Percentiles rank a stretch among this genome's conserved stretches.
Evolutionary conservation across 2,888 invertebrate species (phyloP).

Genomic region (Tinea semifulvella): DNA sequence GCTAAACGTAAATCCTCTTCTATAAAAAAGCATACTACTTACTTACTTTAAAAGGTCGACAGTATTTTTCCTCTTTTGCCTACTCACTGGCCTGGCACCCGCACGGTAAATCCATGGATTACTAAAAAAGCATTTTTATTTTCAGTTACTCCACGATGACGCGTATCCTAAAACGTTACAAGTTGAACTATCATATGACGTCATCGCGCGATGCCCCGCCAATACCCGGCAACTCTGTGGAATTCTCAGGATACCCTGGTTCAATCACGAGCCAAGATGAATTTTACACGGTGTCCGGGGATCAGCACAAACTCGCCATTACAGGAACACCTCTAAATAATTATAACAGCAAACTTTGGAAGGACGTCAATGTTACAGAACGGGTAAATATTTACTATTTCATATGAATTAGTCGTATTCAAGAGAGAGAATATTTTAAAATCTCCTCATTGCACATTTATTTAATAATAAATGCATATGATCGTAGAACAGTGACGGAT

Average conservation of each 20-base stretch:
- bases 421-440: too few species aligned
- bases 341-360: constrained; percentile 75
- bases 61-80: too few species aligned
- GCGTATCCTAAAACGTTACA: constrained; percentile 84
- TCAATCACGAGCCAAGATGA: constrained; percentile 84
- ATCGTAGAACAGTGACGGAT: too few species aligned
- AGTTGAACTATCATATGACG: constrained; percentile 75
- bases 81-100: too few species aligned
- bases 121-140: too few species aligned
- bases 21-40: too few species aligned
- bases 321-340: constrained; percentile 83
- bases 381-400: constrained; percentile 57
- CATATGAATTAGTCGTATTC: too few species aligned
- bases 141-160: constrained; percentile 82
- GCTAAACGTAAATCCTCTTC: too few species aligned
- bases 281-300: constrained; percentile 74
- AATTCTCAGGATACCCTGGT: constrained; percentile 88
- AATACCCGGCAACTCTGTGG: constrained; percentile 73
- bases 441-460: too few species aligned
- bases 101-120: too few species aligned
- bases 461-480: too few species aligned
- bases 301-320: constrained; percentile 68
- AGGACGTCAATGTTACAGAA: constrained; percentile 69
- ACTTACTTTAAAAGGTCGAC: too few species aligned
- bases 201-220: constrained; percentile 49